Conservation (phyloP, 2,797 vertebrate genomes). For the Enteromius fasciolatus region DNA sequence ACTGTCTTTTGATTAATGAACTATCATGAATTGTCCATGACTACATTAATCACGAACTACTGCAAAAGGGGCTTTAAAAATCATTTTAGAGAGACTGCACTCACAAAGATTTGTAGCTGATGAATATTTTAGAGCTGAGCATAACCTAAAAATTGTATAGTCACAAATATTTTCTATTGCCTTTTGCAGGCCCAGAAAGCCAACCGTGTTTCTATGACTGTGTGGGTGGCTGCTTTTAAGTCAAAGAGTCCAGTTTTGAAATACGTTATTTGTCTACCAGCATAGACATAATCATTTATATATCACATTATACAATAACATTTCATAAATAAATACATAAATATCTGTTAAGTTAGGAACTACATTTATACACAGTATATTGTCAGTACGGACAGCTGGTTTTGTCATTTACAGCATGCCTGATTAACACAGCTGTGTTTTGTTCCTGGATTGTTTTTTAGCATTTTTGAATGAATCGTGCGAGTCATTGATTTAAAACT, state of each 20-base stretch:
- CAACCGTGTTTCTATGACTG: not conserved
- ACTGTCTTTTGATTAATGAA: slow-evolving; percentile 12
- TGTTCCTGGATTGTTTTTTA: not conserved
- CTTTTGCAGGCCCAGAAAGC: not conserved
- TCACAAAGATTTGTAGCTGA: slow-evolving; percentile 14
- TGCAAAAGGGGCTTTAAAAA: not conserved
- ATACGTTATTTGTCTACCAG: not conserved
- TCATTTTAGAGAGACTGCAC: not conserved
- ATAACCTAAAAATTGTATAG: not conserved
- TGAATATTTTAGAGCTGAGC: not conserved
- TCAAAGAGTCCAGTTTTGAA: not conserved
- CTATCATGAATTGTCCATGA: slow-evolving; percentile 1
- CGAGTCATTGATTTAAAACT: not conserved
- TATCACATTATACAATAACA: not conserved
- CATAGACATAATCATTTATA: not conserved
- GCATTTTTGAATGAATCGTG: not conserved
- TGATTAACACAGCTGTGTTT: not conserved
- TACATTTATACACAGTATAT: not conserved
- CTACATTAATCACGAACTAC: not conserved
- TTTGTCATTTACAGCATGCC: not conserved
- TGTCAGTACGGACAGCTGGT: not conserved
- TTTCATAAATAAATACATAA: not conserved
- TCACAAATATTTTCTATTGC: not conserved
- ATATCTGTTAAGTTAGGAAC: not conserved
- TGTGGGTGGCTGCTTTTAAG: not conserved